Evolutionary conservation across 1,140 invertebrate genomes (phyloP), one percentile per base, ranked within the genome.

Genomic region (Aplysia californica): DNA sequence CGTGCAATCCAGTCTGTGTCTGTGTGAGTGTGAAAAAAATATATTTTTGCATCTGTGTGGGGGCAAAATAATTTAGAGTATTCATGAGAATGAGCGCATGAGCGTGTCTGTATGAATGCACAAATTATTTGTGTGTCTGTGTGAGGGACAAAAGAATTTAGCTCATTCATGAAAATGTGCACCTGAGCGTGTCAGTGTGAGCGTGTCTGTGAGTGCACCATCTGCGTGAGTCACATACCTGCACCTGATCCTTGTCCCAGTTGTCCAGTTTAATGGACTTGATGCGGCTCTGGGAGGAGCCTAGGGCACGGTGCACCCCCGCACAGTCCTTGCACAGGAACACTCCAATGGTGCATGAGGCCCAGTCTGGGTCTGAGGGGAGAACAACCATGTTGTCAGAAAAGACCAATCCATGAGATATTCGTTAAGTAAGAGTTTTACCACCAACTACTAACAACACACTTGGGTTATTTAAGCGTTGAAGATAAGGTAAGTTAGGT

Each of bases 321-420:
- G 95, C 95, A 89, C 96, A 97, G 73, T 93, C 92, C 82, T 93
- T 93, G 88, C 96, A 97, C 44, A 97, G 91, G 88, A 97, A 97
- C 68, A 97, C 94, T 6, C 96, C 96, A 79, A 97, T 93, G 84
- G 96, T 97, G 91, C 95, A 96, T 3, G 95, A 96, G 20, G 96
- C 95, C 94, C 95, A 97, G 92, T 96, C 95, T 76, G 95, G 94
- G 92, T 94, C 95, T 96, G 90, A 55, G 92, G 91, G 21, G n/a
- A 50, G n/a, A 50, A 50, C n/a, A 15, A 15, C n/a, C 44, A 50
- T 50, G 10, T 50, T 15, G 10, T 50, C n/a, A 15, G 10, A 50
- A 50, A 15, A 50, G 44, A 15, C n/a, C 44, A 50, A 15, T 50
- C 10, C 10, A 50, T 50, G 44, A 50, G n/a, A 50, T 10, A n/a